These are phyloP conservation scores for Lemur catta DNA, from an alignment of 2,797 vertebrate genomes.

Conservation along the genomic window DNA sequence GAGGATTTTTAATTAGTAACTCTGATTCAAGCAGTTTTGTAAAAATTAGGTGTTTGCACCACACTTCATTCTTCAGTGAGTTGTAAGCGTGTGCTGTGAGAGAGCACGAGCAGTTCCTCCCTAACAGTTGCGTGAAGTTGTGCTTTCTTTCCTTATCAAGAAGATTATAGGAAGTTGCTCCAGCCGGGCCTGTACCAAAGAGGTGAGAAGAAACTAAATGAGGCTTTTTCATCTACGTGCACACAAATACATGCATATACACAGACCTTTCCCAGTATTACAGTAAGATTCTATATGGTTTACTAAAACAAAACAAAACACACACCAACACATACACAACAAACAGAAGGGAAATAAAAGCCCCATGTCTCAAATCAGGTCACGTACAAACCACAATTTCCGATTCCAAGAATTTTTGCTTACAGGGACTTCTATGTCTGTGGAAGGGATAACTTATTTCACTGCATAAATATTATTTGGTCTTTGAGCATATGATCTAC, in stretches of 20 bases:
- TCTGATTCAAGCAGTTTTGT: slow-evolving; percentile 81
- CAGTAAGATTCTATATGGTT: background rate
- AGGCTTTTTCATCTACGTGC: background rate
- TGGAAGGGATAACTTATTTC: background rate
- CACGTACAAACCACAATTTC: background rate
- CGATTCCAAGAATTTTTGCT: slow-evolving; percentile 11
- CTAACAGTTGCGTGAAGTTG: background rate
- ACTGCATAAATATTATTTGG: background rate
- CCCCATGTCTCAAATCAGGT: background rate
- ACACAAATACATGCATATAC: background rate
- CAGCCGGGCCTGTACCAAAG: background rate
- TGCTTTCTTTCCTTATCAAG: background rate
- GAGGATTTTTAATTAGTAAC: slow-evolving; percentile 86
- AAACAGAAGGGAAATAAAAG: slow-evolving; percentile 13
- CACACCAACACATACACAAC: background rate
- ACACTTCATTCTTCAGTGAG: slow-evolving; percentile 81
- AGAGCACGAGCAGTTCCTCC: slow-evolving; percentile 69
- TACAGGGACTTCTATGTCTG: background rate
- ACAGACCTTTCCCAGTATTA: background rate
- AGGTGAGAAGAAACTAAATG: background rate
- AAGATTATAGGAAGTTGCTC: background rate
- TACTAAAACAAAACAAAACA: slow-evolving; percentile 26
- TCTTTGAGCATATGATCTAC: background rate
- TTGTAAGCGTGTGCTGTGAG: slow-evolving; percentile 67
- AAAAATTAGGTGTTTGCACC: slow-evolving; percentile 83